phyloP scores from a whole-genome alignment of 2,797 vertebrate genomes.

The Pelochelys cantorii region DNA sequence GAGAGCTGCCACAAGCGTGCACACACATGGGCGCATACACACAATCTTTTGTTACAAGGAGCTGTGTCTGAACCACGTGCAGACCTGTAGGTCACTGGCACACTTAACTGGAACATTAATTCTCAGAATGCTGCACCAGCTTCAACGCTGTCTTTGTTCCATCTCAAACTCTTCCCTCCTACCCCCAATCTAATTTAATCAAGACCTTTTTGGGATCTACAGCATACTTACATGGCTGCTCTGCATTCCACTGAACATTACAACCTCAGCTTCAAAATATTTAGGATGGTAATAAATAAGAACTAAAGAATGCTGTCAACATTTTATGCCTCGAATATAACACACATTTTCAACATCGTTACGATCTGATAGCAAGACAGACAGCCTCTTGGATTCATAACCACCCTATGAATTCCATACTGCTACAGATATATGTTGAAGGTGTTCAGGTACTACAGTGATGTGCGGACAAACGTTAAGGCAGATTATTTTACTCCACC shows the following conservation, averaged over 20 bases:
- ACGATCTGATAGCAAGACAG: not conserved
- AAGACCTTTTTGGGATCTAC: constrained; percentile 76
- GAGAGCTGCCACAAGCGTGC: not conserved
- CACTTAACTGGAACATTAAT: constrained; percentile 70
- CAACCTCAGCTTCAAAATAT: constrained; percentile 71
- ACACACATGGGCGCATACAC: constrained; percentile 1
- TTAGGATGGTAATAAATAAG: constrained; percentile 51
- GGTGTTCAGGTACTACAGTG: fast-evolving
- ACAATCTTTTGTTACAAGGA: constrained; percentile 35
- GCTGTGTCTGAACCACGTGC: constrained; percentile 51
- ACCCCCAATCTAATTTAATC: constrained; percentile 79
- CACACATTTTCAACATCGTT: not conserved
- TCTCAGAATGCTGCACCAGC: constrained; percentile 58
- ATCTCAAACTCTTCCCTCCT: not conserved
- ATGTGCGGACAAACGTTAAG: fast-evolving
- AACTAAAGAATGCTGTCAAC: constrained; percentile 44
- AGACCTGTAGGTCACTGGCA: constrained; percentile 72
- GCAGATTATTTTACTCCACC: not conserved
- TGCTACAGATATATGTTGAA: not conserved
- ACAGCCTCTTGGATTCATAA: not conserved
- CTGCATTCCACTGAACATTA: constrained; percentile 73
- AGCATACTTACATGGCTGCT: constrained; percentile 56
- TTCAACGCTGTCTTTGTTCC: constrained; percentile 80
- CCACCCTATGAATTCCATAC: not conserved
- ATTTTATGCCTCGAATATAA: not conserved